phyloP scores from a whole-genome alignment of 2,888 invertebrate genomes.

The Acanthacorydalis orientalis region DNA sequence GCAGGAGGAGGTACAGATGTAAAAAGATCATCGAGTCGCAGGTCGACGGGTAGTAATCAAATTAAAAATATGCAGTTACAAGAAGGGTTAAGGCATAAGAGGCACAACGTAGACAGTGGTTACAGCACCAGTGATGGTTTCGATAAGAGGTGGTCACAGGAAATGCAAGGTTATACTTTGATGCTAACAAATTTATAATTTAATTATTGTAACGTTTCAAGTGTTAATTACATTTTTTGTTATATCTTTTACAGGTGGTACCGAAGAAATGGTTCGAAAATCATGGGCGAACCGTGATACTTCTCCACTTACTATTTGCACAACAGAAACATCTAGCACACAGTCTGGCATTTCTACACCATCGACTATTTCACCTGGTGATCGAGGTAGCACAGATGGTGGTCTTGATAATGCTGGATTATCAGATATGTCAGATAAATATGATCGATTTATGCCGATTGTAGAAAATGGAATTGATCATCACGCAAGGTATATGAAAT shows the following conservation, averaged over 20 bases:
- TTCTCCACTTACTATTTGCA: slow-evolving; percentile 18
- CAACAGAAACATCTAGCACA: slow-evolving; percentile 19
- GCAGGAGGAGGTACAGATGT: slow-evolving; percentile 26
- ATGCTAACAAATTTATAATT: no score
- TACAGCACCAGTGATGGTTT: slow-evolving; percentile 75
- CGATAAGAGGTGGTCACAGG: slow-evolving; percentile 74
- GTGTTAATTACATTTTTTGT: no score
- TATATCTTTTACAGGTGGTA: slow-evolving; percentile 16
- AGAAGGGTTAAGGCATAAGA: slow-evolving; percentile 32
- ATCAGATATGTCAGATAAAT: neutral
- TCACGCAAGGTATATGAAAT: neutral
- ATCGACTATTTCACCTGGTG: slow-evolving; percentile 40
- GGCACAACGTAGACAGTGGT: slow-evolving; percentile 75
- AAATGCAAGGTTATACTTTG: slow-evolving; percentile 32
- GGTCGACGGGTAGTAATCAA: slow-evolving; percentile 28
- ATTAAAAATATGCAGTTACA: slow-evolving; percentile 20
- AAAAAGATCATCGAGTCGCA: slow-evolving; percentile 31
- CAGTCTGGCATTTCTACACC: slow-evolving; percentile 27
- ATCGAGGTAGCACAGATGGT: slow-evolving; percentile 19
- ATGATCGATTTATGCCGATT: neutral
- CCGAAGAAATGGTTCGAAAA: slow-evolving; percentile 14
- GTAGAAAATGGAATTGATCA: neutral
- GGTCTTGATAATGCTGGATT: slow-evolving; percentile 16
- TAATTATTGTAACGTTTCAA: no score
- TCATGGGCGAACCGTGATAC: slow-evolving; percentile 18